A percentile compares a stretch with the other conserved stretches of the same genome.
Conservation (phyloP, 2,888 invertebrate species). For the Drosophila antonietae region DNA sequence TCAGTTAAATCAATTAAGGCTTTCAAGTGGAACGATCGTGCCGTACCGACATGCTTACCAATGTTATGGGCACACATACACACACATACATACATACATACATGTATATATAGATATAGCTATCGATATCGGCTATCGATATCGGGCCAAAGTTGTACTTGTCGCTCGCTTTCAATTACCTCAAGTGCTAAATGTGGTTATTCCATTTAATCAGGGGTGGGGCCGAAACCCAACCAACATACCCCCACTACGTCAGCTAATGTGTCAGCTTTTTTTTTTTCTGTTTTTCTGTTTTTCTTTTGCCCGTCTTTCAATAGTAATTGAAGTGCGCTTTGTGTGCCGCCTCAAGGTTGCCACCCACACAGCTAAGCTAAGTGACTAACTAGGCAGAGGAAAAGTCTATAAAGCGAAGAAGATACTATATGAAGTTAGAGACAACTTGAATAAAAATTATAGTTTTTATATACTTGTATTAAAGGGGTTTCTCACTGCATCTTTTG, state of each 20-base stretch:
- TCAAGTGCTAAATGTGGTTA: conserved; percentile 78
- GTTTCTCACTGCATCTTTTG: too few relatives aligned
- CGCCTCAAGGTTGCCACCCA: conserved; percentile 58
- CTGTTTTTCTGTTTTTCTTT: conserved; percentile 36
- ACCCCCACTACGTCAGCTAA: conserved; percentile 55
- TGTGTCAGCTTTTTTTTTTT: conserved; percentile 76
- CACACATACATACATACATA: too few relatives aligned
- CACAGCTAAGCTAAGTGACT: conserved; percentile 2
- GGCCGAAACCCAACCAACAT: conserved; percentile 27
- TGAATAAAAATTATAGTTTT: background rate
- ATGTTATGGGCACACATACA: conserved; percentile 41
- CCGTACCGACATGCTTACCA: conserved; percentile 71
- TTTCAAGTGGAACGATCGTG: conserved; percentile 71
- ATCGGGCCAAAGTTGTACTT: conserved; percentile 33
- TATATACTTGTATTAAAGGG: too few relatives aligned
- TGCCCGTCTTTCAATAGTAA: conserved; percentile 45
- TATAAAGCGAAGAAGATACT: background rate
- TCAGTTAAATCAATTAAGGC: conserved; percentile 81
- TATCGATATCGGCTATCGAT: conserved; percentile 34
- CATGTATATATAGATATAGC: conserved; percentile 4
- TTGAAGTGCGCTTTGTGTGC: conserved; percentile 60
- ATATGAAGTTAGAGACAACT: background rate
- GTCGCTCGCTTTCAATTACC: conserved; percentile 70
- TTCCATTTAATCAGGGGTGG: conserved; percentile 77
- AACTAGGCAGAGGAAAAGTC: background rate